A percentile compares a stretch with the other conserved stretches of the same genome.
These are phyloP conservation scores for Protobothrops mucrosquamatus DNA, from an alignment of 2,113 vertebrate genomes.

Conservation along the genomic window DNA sequence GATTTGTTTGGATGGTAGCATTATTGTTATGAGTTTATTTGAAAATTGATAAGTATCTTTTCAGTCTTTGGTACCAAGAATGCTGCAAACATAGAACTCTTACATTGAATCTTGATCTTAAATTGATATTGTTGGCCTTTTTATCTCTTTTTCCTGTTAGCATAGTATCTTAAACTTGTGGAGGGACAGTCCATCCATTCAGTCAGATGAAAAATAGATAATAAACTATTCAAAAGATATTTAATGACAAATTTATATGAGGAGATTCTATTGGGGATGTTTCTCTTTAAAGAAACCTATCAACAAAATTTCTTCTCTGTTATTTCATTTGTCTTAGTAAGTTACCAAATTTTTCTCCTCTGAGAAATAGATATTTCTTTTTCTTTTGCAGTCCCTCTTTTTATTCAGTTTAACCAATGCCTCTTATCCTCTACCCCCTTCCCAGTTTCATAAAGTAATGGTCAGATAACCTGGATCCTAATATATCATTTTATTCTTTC, in stretches of 20 bases:
- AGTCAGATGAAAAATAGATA: background rate
- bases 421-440: background rate
- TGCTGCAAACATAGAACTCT: background rate
- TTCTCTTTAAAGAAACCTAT: background rate
- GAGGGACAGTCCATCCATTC: background rate
- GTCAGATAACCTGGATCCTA: background rate
- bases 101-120: background rate
- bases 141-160: background rate
- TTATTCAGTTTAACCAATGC: background rate
- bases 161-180: background rate
- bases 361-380: background rate
- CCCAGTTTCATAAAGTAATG: background rate
- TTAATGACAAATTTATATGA: background rate
- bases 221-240: background rate
- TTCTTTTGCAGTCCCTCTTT: background rate
- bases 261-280: background rate
- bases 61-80: background rate
- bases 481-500: background rate
- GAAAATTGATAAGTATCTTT: background rate
- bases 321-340: background rate
- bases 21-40: background rate
- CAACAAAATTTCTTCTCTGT: background rate
- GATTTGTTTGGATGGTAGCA: background rate
- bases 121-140: background rate
- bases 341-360: background rate